Evolutionary conservation across 35 echinoderm and acorn worm genomes (phyloP), one percentile per base, ranked within the genome.

Genomic region (Holothuria glaberrima): DNA sequence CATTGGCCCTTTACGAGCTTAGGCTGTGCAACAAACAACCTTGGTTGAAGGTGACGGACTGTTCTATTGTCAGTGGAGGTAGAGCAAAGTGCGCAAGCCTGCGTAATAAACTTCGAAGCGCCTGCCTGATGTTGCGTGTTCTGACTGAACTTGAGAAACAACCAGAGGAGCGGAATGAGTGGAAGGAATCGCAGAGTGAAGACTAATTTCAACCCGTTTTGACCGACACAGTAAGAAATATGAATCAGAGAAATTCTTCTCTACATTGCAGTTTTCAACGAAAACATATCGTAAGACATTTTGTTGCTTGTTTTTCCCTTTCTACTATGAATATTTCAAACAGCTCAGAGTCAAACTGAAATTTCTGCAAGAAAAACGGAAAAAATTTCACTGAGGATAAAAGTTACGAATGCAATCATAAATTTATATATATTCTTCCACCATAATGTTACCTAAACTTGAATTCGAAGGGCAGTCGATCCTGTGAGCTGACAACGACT

Each of bases 1-100:
- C 50, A 78, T 78, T 78, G 74, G 74, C 50, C 74, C 74, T 78
- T 78, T 78, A 78, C n/a, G 74, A 78, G 74, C 36, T 78, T 50
- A 48, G 50, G 41, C 74, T 78, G 38, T 78, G 74, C 44, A 78
- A 48, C 74, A 78, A 78, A 78, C 74, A 78, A 78, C 74, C 74
- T 78, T 78, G 74, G n/a, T 48, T 78, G 50, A 78, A 78, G 74
- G 74, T 78, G 74, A 52, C 41, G 44, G 74, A 78, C 74, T 78
- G 74, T 78, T 78, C 74, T 78, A 78, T 48, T 78, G 33, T n/a
- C 26, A 38, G 35, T 14, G 38, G 74, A 78, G 74, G 74, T 41
- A 78, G 50, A 20, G 21, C 44, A 48, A 10, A 48, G 38, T 78
- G 74, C 74, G 74, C 74, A 24, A 78, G 74, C 25, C 74, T 48